These are phyloP conservation scores for Thymelicus sylvestris DNA, from an alignment of 2,888 invertebrate species.

Conservation along the genomic window DNA sequence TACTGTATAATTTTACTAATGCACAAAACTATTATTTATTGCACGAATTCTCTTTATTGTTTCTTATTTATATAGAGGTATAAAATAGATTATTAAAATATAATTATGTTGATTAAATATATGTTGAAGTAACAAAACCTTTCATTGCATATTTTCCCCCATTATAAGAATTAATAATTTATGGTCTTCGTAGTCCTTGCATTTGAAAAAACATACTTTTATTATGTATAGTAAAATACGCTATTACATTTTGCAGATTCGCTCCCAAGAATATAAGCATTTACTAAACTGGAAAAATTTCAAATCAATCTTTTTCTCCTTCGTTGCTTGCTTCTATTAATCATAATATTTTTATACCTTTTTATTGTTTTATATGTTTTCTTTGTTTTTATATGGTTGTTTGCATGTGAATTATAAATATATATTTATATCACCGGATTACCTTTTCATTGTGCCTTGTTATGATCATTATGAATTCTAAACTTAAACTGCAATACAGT, in stretches of 20 bases:
- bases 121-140: conserved; percentile 29
- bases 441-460: conserved; percentile 1
- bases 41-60: conserved; percentile 48
- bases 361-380: not conserved
- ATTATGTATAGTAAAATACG: conserved; percentile 18
- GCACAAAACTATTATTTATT: conserved; percentile 36
- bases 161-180: conserved; percentile 1
- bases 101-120: conserved; percentile 34
- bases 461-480: not conserved
- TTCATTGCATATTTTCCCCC: conserved; percentile 25
- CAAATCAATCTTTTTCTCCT: not conserved
- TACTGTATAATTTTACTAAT: conserved; percentile 41
- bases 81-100: conserved; percentile 8
- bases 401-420: conserved; percentile 18
- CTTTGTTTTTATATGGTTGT: conserved; percentile 3
- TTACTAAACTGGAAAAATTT: conserved; percentile 54
- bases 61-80: conserved; percentile 9
- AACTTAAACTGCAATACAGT: not conserved
- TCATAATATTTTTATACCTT: not conserved
- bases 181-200: too few relatives aligned
- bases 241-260: conserved; percentile 70
- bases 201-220: not conserved
- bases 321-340: conserved; percentile 10
- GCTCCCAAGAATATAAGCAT: conserved; percentile 82
- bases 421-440: conserved; percentile 13